phyloP scores from a whole-genome alignment of 2,888 invertebrate genomes.

The Amphiduros pacificus region DNA sequence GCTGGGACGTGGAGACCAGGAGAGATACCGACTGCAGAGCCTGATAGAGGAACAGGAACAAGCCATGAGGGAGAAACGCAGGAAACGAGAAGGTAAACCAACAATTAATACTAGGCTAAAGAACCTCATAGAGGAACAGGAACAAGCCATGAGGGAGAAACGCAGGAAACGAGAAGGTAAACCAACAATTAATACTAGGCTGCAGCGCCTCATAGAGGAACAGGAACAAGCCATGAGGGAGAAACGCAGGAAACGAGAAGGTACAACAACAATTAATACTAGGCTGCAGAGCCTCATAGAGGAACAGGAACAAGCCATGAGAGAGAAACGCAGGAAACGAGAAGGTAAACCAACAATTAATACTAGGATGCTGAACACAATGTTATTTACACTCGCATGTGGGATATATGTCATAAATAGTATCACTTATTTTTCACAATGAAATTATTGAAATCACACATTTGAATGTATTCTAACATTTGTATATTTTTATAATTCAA shows the following conservation, averaged over 20 bases:
- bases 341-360: no score
- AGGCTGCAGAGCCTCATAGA: conserved; percentile 36
- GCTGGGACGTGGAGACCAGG: conserved; percentile 42
- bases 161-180: conserved; percentile 17
- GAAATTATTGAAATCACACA: no score
- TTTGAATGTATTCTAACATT: no score
- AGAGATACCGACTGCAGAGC: conserved; percentile 36
- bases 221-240: conserved; percentile 46
- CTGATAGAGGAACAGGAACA: conserved; percentile 46
- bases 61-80: conserved; percentile 40
- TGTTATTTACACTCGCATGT: no score
- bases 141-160: conserved; percentile 43
- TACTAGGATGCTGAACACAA: no score
- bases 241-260: conserved; percentile 21
- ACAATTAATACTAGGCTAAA: background rate
- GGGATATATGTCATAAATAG: no score
- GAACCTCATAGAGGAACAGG: conserved; percentile 41
- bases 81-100: background rate
- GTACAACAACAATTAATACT: background rate
- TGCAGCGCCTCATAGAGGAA: conserved; percentile 42
- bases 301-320: conserved; percentile 45
- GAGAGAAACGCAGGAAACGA: conserved; percentile 35
- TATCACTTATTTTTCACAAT: no score
- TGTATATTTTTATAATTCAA: no score
- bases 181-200: conserved; percentile 14